A percentile compares a stretch with the other conserved stretches of the same genome.
Conservation (phyloP, 2,888 invertebrate genomes). For the Lepidochrysops patricia region DNA sequence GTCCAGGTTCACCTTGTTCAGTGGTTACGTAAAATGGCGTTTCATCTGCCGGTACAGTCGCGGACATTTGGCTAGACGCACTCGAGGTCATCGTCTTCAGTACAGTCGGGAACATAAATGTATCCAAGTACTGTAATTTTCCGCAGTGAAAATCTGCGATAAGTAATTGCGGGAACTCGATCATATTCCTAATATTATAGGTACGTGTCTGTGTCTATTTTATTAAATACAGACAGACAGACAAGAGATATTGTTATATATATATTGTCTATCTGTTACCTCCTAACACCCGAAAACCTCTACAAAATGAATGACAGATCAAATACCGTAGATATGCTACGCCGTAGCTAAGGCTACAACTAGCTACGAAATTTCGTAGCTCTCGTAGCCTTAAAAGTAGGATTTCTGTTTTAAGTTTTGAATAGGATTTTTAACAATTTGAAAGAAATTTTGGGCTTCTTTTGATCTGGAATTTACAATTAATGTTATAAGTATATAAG, state of each 20-base stretch:
- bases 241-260: no score
- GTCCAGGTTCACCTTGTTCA: neutral
- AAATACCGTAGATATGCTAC: neutral
- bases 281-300: no score
- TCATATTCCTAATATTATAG: no score
- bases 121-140: neutral
- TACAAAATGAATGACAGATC: neutral
- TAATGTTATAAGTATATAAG: no score
- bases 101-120: conserved; percentile 32
- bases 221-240: no score
- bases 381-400: neutral
- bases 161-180: no score
- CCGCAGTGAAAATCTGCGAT: neutral
- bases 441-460: no score
- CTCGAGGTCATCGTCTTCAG: conserved; percentile 64
- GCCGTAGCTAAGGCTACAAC: neutral
- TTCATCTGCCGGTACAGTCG: conserved; percentile 24
- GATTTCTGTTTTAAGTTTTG: no score
- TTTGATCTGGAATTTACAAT: no score
- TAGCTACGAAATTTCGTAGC: neutral
- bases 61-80: conserved; percentile 64
- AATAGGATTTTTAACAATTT: no score
- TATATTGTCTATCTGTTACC: no score
- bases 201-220: no score
- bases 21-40: conserved; percentile 14